Evolutionary conservation across 2,113 vertebrate species (phyloP).

Genomic region (Phalacrocorax pelagicus): DNA sequence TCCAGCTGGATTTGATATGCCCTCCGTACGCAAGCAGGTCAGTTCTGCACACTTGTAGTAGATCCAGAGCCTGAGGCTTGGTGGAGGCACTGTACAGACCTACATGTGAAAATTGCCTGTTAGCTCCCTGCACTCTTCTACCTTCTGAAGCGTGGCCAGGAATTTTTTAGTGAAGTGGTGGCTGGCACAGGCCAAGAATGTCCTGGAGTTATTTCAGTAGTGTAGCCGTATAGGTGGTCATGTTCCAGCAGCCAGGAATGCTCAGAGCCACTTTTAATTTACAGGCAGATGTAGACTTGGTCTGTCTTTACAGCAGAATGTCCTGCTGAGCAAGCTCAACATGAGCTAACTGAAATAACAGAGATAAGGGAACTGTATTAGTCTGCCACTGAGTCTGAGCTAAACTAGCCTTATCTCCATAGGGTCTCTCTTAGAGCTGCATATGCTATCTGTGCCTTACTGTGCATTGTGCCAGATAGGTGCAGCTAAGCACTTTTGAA

Average conservation of each 20-base stretch:
- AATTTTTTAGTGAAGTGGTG: not conserved
- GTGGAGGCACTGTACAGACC: not conserved
- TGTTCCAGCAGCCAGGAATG: not conserved
- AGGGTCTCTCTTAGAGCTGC: not conserved
- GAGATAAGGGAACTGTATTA: constrained; percentile 7
- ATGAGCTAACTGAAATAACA: constrained; percentile 38
- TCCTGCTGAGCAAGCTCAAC: constrained; percentile 5
- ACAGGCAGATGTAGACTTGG: not conserved
- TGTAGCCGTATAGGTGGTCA: not conserved
- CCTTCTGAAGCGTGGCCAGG: not conserved
- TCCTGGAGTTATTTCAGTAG: not conserved
- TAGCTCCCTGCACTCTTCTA: not conserved
- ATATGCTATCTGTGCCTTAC: not conserved
- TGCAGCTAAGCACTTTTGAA: not conserved
- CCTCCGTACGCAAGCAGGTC: not conserved
- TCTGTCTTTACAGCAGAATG: not conserved
- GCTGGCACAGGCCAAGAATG: not conserved
- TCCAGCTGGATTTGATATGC: not conserved
- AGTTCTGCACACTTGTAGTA: not conserved
- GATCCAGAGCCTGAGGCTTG: not conserved
- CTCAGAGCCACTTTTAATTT: not conserved
- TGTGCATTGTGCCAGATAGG: not conserved
- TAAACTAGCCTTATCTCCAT: constrained; percentile 1
- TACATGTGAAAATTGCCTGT: not conserved
- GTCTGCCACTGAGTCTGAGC: constrained; percentile 18